A percentile compares a stretch with the other conserved stretches of the same genome.
These are phyloP conservation scores for Takifugu rubripes DNA, from an alignment of 2,797 vertebrate species.

Conservation along the genomic window DNA sequence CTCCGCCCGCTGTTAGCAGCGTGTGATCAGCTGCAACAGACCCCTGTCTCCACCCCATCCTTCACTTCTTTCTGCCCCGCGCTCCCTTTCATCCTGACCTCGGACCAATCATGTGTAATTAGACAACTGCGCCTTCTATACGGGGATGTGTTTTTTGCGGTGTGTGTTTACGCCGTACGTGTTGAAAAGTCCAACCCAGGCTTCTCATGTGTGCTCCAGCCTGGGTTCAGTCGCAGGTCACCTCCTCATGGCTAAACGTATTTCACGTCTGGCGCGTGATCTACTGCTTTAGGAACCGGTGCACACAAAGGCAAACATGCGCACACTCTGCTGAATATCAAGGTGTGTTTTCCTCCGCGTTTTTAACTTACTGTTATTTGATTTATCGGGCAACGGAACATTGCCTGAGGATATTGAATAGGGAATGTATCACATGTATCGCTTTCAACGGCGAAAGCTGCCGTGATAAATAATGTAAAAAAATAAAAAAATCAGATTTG, in stretches of 20 bases:
- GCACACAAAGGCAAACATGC: constrained; percentile 6
- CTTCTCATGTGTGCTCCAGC: constrained; percentile 35
- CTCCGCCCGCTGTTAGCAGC: constrained; percentile 16
- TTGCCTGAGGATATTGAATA: constrained; percentile 57
- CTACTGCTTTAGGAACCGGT: constrained; percentile 31
- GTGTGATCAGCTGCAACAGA: constrained; percentile 31
- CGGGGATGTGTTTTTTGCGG: constrained; percentile 45
- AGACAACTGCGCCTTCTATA: constrained; percentile 64
- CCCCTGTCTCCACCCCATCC: constrained; percentile 34
- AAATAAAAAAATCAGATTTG: constrained; percentile 38
- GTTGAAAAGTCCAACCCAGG: constrained; percentile 51
- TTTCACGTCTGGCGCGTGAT: constrained; percentile 54
- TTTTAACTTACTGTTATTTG: constrained; percentile 55
- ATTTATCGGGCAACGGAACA: constrained; percentile 53
- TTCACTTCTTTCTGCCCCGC: constrained; percentile 16
- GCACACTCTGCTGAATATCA: neutral
- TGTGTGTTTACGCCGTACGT: constrained; percentile 35
- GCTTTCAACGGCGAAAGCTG: constrained; percentile 45
- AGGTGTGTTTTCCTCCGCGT: neutral
- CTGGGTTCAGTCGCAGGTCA: constrained; percentile 66
- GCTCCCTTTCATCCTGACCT: constrained; percentile 40
- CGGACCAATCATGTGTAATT: constrained; percentile 66
- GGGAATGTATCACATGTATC: constrained; percentile 63
- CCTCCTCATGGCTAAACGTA: constrained; percentile 50
- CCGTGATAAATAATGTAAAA: constrained; percentile 52